Percentiles rank a stretch among this genome's conserved stretches.
Conservation (phyloP, 1,140 invertebrate species). For the Cotesia glomerata region DNA sequence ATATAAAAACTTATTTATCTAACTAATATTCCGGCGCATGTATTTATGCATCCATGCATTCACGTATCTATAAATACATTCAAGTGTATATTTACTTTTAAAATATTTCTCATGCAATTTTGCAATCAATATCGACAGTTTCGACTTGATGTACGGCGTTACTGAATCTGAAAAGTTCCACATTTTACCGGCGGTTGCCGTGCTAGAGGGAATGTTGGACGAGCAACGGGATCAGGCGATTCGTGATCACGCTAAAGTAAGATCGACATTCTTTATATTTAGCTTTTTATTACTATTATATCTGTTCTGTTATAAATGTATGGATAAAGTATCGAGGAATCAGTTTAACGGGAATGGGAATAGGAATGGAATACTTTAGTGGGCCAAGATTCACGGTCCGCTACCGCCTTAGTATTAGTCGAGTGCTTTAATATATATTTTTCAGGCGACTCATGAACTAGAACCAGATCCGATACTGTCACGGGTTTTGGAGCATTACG, state of each 20-base stretch:
- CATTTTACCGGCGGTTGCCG: conserved; percentile 76
- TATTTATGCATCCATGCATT: not conserved
- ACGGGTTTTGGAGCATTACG: conserved; percentile 68
- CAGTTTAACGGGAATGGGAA: not conserved
- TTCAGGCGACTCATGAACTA: conserved; percentile 58
- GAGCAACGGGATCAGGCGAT: conserved; percentile 80
- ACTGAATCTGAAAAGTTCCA: conserved; percentile 88
- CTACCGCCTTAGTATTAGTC: no score
- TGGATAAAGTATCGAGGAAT: not conserved
- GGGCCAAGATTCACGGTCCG: no score
- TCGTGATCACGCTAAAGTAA: conserved; percentile 73
- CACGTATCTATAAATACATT: not conserved
- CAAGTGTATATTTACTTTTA: not conserved
- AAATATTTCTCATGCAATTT: conserved; percentile 19
- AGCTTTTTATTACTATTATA: conserved; percentile 5
- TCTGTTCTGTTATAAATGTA: not conserved
- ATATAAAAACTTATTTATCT: conserved; percentile 20
- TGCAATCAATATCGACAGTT: conserved; percentile 63
- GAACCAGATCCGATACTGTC: conserved; percentile 69
- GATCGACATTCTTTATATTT: conserved; percentile 9
- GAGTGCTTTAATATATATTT: not conserved
- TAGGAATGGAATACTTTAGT: no score
- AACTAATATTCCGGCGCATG: no score
- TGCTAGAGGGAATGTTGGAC: conserved; percentile 81
- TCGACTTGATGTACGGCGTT: conserved; percentile 88